phyloP scores from a whole-genome alignment of 2,113 vertebrate species.

The Daubentonia madagascariensis region DNA sequence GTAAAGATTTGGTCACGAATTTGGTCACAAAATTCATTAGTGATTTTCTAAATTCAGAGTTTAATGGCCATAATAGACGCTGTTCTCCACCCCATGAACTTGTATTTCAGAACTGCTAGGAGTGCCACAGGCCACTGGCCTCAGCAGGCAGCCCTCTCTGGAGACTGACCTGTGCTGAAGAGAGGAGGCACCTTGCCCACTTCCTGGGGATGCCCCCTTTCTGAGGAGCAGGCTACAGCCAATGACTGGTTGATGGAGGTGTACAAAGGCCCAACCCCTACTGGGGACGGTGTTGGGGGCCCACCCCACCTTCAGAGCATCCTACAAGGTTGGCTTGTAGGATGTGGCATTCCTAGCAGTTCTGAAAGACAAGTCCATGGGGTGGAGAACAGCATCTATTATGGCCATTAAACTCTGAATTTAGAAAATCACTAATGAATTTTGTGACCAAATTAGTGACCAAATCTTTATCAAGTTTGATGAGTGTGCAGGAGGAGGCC shows the following conservation, averaged over 20 bases:
- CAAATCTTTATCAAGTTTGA: neutral
- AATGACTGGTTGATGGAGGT: no score
- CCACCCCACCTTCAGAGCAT: no score
- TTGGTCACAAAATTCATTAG: neutral
- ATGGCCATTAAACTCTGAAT: neutral
- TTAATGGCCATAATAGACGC: neutral
- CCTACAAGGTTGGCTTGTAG: no score
- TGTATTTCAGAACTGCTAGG: neutral
- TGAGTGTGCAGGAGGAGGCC: neutral
- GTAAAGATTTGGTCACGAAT: neutral
- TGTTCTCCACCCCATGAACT: neutral
- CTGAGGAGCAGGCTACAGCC: no score
- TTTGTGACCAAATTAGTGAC: neutral
- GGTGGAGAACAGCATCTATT: neutral
- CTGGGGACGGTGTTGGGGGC: no score
- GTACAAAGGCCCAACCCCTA: no score
- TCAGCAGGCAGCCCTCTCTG: no score
- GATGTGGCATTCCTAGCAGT: neutral
- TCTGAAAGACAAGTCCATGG: neutral
- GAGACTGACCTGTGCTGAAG: no score
- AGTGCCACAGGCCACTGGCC: no score
- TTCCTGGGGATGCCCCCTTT: no score
- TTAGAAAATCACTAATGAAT: neutral
- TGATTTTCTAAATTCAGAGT: neutral
- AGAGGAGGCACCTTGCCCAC: no score